Evolutionary conservation across 1,140 invertebrate species (phyloP).

Genomic region (Nilaparvata lugens): DNA sequence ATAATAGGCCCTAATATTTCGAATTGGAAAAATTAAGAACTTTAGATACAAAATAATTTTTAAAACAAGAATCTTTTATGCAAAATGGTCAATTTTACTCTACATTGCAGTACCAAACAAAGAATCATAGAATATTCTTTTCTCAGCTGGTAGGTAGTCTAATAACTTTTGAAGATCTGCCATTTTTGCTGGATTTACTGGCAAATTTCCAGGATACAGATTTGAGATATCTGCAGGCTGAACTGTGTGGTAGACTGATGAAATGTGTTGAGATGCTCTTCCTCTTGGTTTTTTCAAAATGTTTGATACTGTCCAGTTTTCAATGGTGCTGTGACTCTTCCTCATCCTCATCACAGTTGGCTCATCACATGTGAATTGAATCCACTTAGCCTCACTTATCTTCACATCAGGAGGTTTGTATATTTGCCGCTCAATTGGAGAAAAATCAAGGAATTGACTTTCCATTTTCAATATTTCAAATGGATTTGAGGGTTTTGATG

Average conservation of each 20-base stretch:
- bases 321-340: not conserved
- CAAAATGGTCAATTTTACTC: too few relatives aligned
- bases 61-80: too few relatives aligned
- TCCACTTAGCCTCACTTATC: not conserved
- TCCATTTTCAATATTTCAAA: not conserved
- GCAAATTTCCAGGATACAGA: not conserved
- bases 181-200: not conserved
- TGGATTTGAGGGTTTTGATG: not conserved
- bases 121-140: not conserved
- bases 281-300: not conserved
- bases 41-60: too few relatives aligned
- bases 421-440: not conserved
- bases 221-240: not conserved
- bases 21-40: too few relatives aligned
- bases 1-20: too few relatives aligned
- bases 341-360: not conserved
- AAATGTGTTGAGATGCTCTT: not conserved
- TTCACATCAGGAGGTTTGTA: not conserved
- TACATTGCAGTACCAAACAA: not conserved
- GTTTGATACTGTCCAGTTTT: not conserved
- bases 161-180: not conserved
- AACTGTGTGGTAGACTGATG: not conserved
- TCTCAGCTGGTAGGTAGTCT: not conserved
- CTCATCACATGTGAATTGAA: not conserved
- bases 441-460: not conserved